Conservation (phyloP, 2,797 vertebrate species). For the Euthynnus affinis region DNA sequence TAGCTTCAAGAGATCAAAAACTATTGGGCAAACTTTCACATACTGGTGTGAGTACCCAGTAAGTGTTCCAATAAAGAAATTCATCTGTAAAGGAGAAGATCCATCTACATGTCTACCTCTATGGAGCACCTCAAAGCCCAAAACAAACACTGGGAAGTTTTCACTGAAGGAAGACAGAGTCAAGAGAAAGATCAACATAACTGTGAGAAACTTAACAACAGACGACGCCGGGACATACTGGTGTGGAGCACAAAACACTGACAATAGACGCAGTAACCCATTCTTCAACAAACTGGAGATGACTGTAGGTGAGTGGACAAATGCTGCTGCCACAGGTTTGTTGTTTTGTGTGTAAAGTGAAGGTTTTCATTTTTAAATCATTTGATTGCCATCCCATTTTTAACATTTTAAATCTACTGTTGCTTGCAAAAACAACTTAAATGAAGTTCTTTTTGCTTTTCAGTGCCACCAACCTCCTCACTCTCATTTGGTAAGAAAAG, state of each 20-base stretch:
- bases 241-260: constrained; percentile 18
- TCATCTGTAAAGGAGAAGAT: constrained; percentile 59
- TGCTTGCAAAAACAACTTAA: too few species aligned
- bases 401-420: too few species aligned
- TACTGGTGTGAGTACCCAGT: constrained; percentile 30
- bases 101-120: not conserved
- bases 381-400: too few species aligned
- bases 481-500: too few species aligned
- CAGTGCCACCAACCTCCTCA: too few species aligned
- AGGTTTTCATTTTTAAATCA: too few species aligned
- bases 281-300: too few species aligned
- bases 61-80: fast-evolving
- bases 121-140: fast-evolving
- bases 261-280: too few species aligned
- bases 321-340: too few species aligned
- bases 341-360: too few species aligned
- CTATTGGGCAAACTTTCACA: not conserved
- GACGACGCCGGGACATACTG: constrained; percentile 59
- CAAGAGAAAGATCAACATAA: not conserved
- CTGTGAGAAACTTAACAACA: not conserved
- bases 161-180: fast-evolving
- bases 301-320: too few species aligned
- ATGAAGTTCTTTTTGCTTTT: too few species aligned
- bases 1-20: fast-evolving
- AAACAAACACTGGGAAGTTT: not conserved